Evolutionary conservation across 2,888 invertebrate genomes (phyloP), one percentile per base, ranked within the genome.

Genomic region (Leptinotarsa haldemani): DNA sequence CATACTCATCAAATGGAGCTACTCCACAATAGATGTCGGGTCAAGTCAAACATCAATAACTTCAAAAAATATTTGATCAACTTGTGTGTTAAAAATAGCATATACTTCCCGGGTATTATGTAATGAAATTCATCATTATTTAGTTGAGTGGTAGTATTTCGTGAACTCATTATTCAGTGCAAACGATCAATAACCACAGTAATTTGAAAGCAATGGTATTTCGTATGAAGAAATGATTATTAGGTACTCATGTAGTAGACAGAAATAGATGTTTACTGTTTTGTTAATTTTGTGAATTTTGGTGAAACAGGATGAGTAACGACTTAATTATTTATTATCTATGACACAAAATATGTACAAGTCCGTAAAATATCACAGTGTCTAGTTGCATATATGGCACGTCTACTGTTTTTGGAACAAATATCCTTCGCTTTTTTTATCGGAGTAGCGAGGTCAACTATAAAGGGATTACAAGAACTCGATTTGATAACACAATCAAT

Each of bases 131-230:
- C 52, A 70, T 9, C 20, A 40, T 16, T 50, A 20, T 18, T 56
- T n/a, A 25, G 22, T 71, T 69, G 65, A 22, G 61, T 9, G 9
- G 30, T 40, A 70, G 61, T 73, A 69, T 63, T 70, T 46, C 16
- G 40, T 61, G 30, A 40, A 61, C n/a, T 40, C 15, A 22, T 20
- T 40, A 61, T 56, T 56, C 58, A 66, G 22, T 50, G 20, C 16
- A 65, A 69, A 48, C 65, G 70, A 73, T 73, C 73, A 70, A 73
- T 73, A 58, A 40, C 16, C 4, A 50, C 20, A 18, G 7, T 58
- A 61, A 70, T 70, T 56, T 56, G 65, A 73, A 65, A 65, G 48
- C 61, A 15, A 25, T 61, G 25, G n/a, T 40, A 40, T 30, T 25
- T 40, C 61, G 30, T 40, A 18, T 25, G 16, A 5, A 40, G 61